phyloP scores from a whole-genome alignment of 2,888 invertebrate genomes.

The Brenthis ino region DNA sequence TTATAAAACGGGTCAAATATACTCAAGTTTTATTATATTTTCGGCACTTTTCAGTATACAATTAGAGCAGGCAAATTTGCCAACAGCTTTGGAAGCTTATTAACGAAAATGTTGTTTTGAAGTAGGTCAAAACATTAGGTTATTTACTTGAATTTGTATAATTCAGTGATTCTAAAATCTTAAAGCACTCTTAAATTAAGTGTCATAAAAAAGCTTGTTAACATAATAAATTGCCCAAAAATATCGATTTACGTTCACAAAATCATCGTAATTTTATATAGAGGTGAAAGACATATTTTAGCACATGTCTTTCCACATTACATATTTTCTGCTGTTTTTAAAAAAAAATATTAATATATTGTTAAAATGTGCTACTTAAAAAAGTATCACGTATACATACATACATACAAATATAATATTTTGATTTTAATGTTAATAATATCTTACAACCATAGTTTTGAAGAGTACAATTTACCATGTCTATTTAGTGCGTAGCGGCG shows the following conservation, averaged over 20 bases:
- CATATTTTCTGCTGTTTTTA: too few species aligned
- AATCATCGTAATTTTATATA: too few species aligned
- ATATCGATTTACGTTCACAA: too few species aligned
- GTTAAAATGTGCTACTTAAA: too few species aligned
- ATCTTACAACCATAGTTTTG: slow-evolving; percentile 8
- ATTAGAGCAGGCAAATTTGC: slow-evolving; percentile 15
- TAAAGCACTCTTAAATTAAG: too few species aligned
- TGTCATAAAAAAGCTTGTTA: too few species aligned
- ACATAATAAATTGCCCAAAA: too few species aligned
- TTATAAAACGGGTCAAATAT: slow-evolving; percentile 6
- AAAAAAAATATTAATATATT: too few species aligned
- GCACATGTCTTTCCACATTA: too few species aligned
- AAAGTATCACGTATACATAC: too few species aligned
- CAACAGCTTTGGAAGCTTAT: slow-evolving; percentile 15
- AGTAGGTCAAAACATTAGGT: slow-evolving; percentile 8
- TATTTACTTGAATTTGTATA: slow-evolving; percentile 6
- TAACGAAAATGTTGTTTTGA: slow-evolving; percentile 13
- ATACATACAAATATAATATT: background rate
- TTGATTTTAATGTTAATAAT: background rate
- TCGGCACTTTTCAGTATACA: slow-evolving; percentile 5
- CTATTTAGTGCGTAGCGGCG: slow-evolving; percentile 2
- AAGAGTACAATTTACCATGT: slow-evolving; percentile 4
- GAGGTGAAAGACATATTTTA: too few species aligned
- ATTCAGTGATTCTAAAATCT: background rate
- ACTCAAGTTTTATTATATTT: slow-evolving; percentile 10